Percentiles rank a stretch among this genome's conserved stretches.
Conservation (phyloP, 2,888 invertebrate species). For the Hyposoter didymator region DNA sequence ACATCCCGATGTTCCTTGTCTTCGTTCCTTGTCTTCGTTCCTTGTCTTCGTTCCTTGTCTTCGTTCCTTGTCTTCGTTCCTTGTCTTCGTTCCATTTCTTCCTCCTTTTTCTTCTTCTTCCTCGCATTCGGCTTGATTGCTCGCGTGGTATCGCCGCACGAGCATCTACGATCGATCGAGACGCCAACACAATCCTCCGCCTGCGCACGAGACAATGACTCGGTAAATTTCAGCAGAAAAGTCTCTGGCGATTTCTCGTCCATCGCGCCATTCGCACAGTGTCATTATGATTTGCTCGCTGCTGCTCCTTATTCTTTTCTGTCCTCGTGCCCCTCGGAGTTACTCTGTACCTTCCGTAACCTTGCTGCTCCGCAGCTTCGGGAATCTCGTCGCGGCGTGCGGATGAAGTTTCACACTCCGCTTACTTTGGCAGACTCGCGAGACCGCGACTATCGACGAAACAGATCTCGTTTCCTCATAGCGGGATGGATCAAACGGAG, state of each 20-base stretch:
- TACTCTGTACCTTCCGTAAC: constrained; percentile 19
- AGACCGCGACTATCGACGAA: constrained; percentile 58
- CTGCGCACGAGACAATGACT: constrained; percentile 60
- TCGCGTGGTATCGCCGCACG: constrained; percentile 30
- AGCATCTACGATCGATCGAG: constrained; percentile 51
- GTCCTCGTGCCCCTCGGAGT: not conserved
- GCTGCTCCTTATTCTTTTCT: not conserved
- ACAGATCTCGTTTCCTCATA: constrained; percentile 71
- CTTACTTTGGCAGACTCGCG: constrained; percentile 35
- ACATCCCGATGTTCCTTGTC: no score
- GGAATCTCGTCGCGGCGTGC: not conserved
- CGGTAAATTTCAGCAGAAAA: constrained; percentile 54
- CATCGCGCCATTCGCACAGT: no score
- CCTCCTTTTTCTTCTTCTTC: not conserved
- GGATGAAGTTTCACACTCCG: constrained; percentile 27
- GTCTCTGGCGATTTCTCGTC: constrained; percentile 7
- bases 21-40: no score
- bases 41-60: no score
- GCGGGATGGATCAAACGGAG: constrained; percentile 53
- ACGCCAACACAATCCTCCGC: constrained; percentile 6
- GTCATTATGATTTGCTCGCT: no score
- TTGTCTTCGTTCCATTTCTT: constrained; percentile 11
- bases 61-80: no score
- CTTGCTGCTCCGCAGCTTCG: not conserved
- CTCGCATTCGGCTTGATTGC: constrained; percentile 1